Conservation (phyloP, 2,888 invertebrate species). For the Morpho deidamia region DNA sequence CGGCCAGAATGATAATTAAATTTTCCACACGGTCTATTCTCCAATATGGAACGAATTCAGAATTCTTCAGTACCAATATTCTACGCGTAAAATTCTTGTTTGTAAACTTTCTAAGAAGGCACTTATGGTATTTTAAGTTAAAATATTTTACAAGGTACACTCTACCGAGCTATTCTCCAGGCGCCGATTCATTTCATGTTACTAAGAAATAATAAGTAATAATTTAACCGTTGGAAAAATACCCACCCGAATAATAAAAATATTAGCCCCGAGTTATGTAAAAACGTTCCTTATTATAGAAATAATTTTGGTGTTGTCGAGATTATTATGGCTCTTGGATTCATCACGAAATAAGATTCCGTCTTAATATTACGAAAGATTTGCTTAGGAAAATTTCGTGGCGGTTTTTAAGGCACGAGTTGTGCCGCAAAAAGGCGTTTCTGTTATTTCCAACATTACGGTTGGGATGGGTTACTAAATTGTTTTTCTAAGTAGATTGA, state of each 20-base stretch:
- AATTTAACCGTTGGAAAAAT: slow-evolving; percentile 30
- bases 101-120: background rate
- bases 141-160: slow-evolving; percentile 26
- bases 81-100: background rate
- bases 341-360: slow-evolving; percentile 13
- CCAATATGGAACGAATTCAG: slow-evolving; percentile 47
- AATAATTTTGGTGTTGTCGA: slow-evolving; percentile 2
- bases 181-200: slow-evolving; percentile 51
- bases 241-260: slow-evolving; percentile 20
- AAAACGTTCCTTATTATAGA: slow-evolving; percentile 8
- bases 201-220: slow-evolving; percentile 37
- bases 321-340: slow-evolving; percentile 4
- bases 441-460: slow-evolving; percentile 54
- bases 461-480: slow-evolving; percentile 62
- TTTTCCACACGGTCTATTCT: slow-evolving; percentile 60
- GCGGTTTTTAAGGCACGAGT: slow-evolving; percentile 41
- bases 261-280: slow-evolving; percentile 15
- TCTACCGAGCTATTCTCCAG: slow-evolving; percentile 42
- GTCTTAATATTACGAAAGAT: slow-evolving; percentile 10
- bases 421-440: slow-evolving; percentile 43
- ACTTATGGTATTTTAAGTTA: slow-evolving; percentile 10
- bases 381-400: slow-evolving; percentile 30
- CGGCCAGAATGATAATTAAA: slow-evolving; percentile 64
- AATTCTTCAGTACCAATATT: slow-evolving; percentile 37
- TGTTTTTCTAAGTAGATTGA: slow-evolving; percentile 44